Percentiles rank a stretch among this genome's conserved stretches.
phyloP scores from a whole-genome alignment of 2,113 vertebrate genomes.

The Coreoperca whiteheadi region DNA sequence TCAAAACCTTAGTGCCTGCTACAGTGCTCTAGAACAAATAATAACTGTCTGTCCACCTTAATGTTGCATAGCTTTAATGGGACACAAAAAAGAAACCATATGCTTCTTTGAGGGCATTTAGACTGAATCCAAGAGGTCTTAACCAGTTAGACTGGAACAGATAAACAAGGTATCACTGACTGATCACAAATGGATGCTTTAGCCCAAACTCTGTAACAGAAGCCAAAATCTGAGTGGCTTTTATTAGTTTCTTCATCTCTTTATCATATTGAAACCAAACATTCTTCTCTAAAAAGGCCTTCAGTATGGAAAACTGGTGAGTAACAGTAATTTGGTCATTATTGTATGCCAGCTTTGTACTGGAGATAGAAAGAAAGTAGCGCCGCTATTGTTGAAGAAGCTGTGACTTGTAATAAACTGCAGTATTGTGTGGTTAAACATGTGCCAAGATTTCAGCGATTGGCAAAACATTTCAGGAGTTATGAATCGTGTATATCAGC shows the following conservation, averaged over 20 bases:
- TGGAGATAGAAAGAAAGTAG: conserved; percentile 12
- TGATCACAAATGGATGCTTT: conserved; percentile 25
- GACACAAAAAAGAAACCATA: conserved; percentile 77
- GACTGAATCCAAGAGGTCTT: conserved; percentile 61
- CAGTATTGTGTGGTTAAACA: conserved; percentile 11
- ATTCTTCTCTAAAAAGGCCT: not conserved
- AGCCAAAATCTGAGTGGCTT: conserved; percentile 23
- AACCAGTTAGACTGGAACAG: conserved; percentile 54
- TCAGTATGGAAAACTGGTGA: not conserved
- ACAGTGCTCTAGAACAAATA: conserved; percentile 25
- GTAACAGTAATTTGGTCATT: not conserved
- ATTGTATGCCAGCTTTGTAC: not conserved
- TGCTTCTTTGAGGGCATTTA: conserved; percentile 50
- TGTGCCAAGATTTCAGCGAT: conserved; percentile 37
- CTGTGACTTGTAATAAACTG: conserved; percentile 22
- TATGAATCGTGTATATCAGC: conserved; percentile 50
- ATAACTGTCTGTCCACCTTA: conserved; percentile 21
- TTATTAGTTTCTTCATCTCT: conserved; percentile 26
- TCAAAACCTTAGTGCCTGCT: conserved; percentile 7
- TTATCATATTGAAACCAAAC: conserved; percentile 42
- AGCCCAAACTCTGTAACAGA: conserved; percentile 4
- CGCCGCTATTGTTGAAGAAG: conserved; percentile 14
- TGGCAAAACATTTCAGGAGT: conserved; percentile 48
- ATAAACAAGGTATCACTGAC: conserved; percentile 47
- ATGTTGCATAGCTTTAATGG: conserved; percentile 52